Percentiles rank a stretch among this genome's conserved stretches.
phyloP scores from a whole-genome alignment of 2,113 vertebrate species.

The Silurus meridionalis region DNA sequence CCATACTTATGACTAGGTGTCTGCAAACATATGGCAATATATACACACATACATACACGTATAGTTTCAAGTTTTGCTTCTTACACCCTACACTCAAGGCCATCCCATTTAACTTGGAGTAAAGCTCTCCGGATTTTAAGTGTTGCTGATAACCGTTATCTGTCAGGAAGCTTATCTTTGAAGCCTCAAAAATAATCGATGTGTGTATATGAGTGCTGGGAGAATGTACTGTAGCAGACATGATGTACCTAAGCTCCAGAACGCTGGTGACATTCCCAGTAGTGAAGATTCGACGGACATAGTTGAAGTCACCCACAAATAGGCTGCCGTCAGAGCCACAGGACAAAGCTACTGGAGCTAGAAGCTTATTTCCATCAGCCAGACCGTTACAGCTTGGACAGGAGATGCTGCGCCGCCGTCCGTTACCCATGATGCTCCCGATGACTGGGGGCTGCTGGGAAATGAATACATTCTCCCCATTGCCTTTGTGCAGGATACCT shows the following conservation, averaged over 20 bases:
- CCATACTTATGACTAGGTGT: no score
- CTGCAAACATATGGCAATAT: neutral
- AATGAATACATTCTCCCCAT: conserved; percentile 95
- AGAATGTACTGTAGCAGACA: conserved; percentile 20
- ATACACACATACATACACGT: neutral
- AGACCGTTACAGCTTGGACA: conserved; percentile 98
- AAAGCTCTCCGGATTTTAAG: neutral
- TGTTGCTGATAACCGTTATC: conserved; percentile 11
- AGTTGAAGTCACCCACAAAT: conserved; percentile 98
- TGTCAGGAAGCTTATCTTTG: conserved; percentile 36
- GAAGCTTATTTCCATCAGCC: conserved; percentile 95
- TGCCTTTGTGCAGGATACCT: conserved; percentile 98
- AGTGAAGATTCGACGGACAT: conserved; percentile 93
- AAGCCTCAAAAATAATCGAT: conserved; percentile 19
- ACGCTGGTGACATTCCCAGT: conserved; percentile 97
- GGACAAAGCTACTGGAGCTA: conserved; percentile 90
- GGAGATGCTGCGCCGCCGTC: conserved; percentile 92
- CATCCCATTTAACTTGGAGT: conserved; percentile 16
- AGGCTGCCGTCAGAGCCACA: conserved; percentile 94
- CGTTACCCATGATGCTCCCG: conserved; percentile 95
- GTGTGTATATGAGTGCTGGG: neutral
- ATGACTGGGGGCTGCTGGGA: conserved; percentile 97
- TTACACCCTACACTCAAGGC: neutral
- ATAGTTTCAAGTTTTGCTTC: neutral
- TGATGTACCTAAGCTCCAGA: conserved; percentile 89